These are phyloP conservation scores for Morpho achilles DNA, from an alignment of 2,888 invertebrate genomes.

Conservation along the genomic window DNA sequence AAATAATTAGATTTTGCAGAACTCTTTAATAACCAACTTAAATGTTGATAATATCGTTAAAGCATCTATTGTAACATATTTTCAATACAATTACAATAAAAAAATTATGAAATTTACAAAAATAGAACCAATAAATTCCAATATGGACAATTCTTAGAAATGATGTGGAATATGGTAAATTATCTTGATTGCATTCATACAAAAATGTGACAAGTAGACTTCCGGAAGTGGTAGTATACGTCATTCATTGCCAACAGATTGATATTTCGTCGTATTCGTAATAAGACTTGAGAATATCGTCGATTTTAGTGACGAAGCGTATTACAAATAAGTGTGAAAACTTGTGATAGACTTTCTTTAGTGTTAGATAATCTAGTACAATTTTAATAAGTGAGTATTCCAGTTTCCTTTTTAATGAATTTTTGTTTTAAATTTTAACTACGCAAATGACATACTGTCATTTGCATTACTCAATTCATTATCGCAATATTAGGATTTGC, in stretches of 20 bases:
- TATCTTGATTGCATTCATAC: slow-evolving; percentile 28
- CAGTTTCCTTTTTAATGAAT: slow-evolving; percentile 39
- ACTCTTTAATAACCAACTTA: too few species aligned
- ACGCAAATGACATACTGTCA: slow-evolving; percentile 69
- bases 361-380: slow-evolving; percentile 70
- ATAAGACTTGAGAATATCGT: slow-evolving; percentile 55
- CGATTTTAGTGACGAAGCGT: slow-evolving; percentile 64
- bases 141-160: background rate
- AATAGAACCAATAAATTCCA: too few species aligned
- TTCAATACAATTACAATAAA: too few species aligned
- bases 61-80: too few species aligned
- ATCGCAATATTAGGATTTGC: slow-evolving; percentile 35
- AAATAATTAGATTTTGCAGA: too few species aligned
- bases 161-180: background rate
- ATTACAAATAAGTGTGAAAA: slow-evolving; percentile 65
- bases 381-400: slow-evolving; percentile 71
- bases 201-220: slow-evolving; percentile 47
- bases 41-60: too few species aligned
- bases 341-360: slow-evolving; percentile 72
- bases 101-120: too few species aligned
- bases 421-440: slow-evolving; percentile 49
- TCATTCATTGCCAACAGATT: slow-evolving; percentile 75
- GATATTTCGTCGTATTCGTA: slow-evolving; percentile 40
- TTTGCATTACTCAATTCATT: slow-evolving; percentile 69
- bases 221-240: slow-evolving; percentile 70